A percentile compares a stretch with the other conserved stretches of the same genome.
Conservation (phyloP, 2,888 invertebrate species). For the Lathronympha strigana region DNA sequence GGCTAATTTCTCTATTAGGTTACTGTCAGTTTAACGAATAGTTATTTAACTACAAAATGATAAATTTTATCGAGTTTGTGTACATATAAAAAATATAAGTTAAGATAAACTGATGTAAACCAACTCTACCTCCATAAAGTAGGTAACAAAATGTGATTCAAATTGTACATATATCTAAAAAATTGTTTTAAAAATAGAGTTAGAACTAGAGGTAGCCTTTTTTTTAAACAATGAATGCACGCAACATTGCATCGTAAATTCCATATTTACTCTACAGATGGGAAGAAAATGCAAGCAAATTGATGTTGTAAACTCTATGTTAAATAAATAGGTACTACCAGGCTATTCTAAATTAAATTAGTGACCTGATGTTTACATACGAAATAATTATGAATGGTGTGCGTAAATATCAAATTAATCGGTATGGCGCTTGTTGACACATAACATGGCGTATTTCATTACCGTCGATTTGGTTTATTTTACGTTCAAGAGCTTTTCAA, state of each 20-base stretch:
- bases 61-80: not conserved
- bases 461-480: constrained; percentile 29
- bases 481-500: constrained; percentile 34
- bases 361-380: constrained; percentile 28
- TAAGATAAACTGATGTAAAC: constrained; percentile 3
- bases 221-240: too few species aligned
- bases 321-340: constrained; percentile 1
- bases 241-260: constrained; percentile 38
- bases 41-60: not conserved
- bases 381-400: constrained; percentile 32
- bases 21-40: not conserved
- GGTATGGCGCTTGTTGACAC: constrained; percentile 27
- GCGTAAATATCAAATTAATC: constrained; percentile 32
- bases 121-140: constrained; percentile 20
- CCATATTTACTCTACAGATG: constrained; percentile 17
- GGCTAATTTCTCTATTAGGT: constrained; percentile 11
- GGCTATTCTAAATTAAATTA: constrained; percentile 26
- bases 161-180: constrained; percentile 32
- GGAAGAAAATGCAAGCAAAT: constrained; percentile 15
- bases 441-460: constrained; percentile 38
- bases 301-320: constrained; percentile 13
- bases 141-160: constrained; percentile 15
- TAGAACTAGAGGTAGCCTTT: too few species aligned
- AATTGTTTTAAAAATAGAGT: constrained; percentile 16
- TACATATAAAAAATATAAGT: not conserved